These are phyloP conservation scores for Asteroscopus sphinx DNA, from an alignment of 2,888 invertebrate species.

Conservation along the genomic window DNA sequence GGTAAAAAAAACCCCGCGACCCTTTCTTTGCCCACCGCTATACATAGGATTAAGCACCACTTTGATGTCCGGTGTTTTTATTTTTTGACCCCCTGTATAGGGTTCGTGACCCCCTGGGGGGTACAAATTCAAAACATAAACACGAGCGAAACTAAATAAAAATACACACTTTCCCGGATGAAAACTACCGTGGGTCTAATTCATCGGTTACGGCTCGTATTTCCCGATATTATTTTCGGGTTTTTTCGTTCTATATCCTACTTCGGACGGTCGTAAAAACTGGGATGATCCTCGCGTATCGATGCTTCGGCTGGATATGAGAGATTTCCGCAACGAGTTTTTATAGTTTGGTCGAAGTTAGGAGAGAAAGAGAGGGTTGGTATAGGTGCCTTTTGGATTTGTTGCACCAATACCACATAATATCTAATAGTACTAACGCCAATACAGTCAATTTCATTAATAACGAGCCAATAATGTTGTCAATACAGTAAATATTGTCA, in stretches of 20 bases:
- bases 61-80: no score
- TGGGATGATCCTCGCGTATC: conserved; percentile 81
- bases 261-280: conserved; percentile 81
- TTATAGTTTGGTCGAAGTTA: conserved; percentile 53
- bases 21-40: no score
- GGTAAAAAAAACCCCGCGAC: no score
- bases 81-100: no score
- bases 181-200: conserved; percentile 66
- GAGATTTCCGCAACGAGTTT: conserved; percentile 74
- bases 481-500: no score
- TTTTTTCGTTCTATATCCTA: conserved; percentile 73
- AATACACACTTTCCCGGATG: conserved; percentile 7
- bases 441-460: no score
- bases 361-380: conserved; percentile 18
- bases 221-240: conserved; percentile 79
- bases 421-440: no score
- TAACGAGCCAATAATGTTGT: no score
- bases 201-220: conserved; percentile 81
- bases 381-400: no score
- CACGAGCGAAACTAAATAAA: conserved; percentile 1
- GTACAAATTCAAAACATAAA: not conserved
- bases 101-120: no score
- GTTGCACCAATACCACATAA: no score
- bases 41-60: no score
- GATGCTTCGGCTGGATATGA: conserved; percentile 83